Percentiles rank a stretch among this genome's conserved stretches.
These are phyloP conservation scores for Coregonus sp. DNA, from an alignment of 2,797 vertebrate genomes.

Conservation along the genomic window DNA sequence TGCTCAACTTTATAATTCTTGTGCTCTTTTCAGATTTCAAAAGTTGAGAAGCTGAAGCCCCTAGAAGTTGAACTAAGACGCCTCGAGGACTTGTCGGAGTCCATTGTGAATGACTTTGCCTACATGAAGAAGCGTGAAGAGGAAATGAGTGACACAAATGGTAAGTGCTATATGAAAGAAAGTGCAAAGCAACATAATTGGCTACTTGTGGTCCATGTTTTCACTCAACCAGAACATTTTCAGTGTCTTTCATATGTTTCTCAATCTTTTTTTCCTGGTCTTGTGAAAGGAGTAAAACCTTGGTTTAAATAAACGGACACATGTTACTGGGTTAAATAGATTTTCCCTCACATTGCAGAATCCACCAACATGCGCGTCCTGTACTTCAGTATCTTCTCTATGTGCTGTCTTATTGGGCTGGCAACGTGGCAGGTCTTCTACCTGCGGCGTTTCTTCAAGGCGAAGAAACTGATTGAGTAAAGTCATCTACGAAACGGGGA, in stretches of 20 bases:
- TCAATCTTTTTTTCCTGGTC: background rate
- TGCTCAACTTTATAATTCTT: too few relatives aligned
- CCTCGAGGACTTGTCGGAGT: conserved; percentile 81
- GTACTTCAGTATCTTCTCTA: conserved; percentile 84
- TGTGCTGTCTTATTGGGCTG: conserved; percentile 82
- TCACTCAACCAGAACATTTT: background rate
- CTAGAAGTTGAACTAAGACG: conserved; percentile 82
- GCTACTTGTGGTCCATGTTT: background rate
- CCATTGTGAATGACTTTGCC: conserved; percentile 80
- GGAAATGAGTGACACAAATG: conserved; percentile 82
- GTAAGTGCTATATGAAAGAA: conserved; percentile 57
- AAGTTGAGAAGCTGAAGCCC: conserved; percentile 82
- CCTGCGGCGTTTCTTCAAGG: conserved; percentile 83
- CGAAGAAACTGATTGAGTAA: conserved; percentile 85
- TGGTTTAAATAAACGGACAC: background rate
- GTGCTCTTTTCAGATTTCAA: conserved; percentile 71
- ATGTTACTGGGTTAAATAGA: background rate
- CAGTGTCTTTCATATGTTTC: background rate
- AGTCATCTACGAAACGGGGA: conserved; percentile 5
- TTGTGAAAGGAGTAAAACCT: background rate
- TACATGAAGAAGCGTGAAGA: conserved; percentile 84
- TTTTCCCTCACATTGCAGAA: conserved; percentile 58
- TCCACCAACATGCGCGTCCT: conserved; percentile 79
- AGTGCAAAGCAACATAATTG: background rate
- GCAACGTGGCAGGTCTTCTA: conserved; percentile 88